Evolutionary conservation across 2,797 vertebrate species (phyloP).

Genomic region (Galago senegalensis): DNA sequence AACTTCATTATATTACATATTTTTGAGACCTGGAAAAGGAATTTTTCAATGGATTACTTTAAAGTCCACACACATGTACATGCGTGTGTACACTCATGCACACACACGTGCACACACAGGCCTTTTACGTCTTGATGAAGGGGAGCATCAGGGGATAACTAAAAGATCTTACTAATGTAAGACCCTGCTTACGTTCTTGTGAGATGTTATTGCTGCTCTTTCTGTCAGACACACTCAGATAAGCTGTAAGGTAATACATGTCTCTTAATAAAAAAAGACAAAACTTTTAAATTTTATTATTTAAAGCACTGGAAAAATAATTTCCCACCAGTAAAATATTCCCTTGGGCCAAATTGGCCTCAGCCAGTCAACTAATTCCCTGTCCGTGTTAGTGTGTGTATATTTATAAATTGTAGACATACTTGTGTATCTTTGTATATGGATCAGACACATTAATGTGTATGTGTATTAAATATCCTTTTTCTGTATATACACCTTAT

Average conservation of each 20-base stretch:
- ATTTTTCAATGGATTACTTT: not conserved
- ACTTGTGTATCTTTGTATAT: not conserved
- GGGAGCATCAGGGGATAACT: not conserved
- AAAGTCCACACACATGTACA: not conserved
- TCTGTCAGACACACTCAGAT: not conserved
- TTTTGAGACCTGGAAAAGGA: not conserved
- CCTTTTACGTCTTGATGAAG: not conserved
- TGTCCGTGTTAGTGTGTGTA: not conserved
- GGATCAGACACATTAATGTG: not conserved
- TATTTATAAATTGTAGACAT: not conserved
- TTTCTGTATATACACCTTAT: not conserved
- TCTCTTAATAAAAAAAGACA: not conserved
- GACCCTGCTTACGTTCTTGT: not conserved
- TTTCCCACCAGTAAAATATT: not conserved
- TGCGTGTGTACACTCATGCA: too few species aligned
- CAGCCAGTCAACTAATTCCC: not conserved
- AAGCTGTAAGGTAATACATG: not conserved
- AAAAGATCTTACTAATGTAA: not conserved
- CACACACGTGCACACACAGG: too few species aligned
- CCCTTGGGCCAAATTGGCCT: not conserved
- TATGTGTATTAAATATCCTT: not conserved
- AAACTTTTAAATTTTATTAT: not conserved
- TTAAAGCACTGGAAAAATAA: not conserved
- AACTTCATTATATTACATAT: not conserved
- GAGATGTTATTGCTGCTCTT: not conserved